phyloP scores from a whole-genome alignment of 2,888 invertebrate genomes.

The Embidobia sp. region DNA sequence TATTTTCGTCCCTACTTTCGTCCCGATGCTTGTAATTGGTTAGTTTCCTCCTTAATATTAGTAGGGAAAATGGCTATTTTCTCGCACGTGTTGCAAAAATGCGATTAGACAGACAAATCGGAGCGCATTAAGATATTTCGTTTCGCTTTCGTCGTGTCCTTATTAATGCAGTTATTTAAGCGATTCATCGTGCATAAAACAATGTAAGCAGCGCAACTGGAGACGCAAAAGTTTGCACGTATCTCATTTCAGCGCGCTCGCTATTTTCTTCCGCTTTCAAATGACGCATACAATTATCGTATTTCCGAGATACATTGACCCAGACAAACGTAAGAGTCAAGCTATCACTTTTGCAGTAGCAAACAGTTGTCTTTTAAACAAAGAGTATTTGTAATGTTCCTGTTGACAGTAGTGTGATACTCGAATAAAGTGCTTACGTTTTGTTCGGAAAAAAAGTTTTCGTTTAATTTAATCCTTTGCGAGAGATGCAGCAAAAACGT shows the following conservation, averaged over 20 bases:
- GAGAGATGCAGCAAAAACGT: too few species aligned
- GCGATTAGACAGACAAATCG: too few species aligned
- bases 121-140: too few species aligned
- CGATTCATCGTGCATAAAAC: too few species aligned
- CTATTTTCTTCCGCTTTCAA: conserved; percentile 51
- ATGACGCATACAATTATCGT: conserved; percentile 58
- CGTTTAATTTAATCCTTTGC: neutral
- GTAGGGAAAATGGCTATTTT: too few species aligned
- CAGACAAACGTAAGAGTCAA: conserved; percentile 30
- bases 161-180: too few species aligned
- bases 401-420: conserved; percentile 21
- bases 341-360: conserved; percentile 38
- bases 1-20: too few species aligned
- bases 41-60: too few species aligned
- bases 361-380: conserved; percentile 42
- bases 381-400: conserved; percentile 39
- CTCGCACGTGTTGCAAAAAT: too few species aligned
- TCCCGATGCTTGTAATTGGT: too few species aligned
- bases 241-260: conserved; percentile 36
- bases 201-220: too few species aligned
- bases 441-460: conserved; percentile 1
- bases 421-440: conserved; percentile 13
- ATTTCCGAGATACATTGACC: conserved; percentile 59
- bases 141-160: too few species aligned
- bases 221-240: conserved; percentile 16